These are phyloP conservation scores for Tursiops truncatus DNA, from an alignment of 2,113 vertebrate genomes.

Conservation along the genomic window DNA sequence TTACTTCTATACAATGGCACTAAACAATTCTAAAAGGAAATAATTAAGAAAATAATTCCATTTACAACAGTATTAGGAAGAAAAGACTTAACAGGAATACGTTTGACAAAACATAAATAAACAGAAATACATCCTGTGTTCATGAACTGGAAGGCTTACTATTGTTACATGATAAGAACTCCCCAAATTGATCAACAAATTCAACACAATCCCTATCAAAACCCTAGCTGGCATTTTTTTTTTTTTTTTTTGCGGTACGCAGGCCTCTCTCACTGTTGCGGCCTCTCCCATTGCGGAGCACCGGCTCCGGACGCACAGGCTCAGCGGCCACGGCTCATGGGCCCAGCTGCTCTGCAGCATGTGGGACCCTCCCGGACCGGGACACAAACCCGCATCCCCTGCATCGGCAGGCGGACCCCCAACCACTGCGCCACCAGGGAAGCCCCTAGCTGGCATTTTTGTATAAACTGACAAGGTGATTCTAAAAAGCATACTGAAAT, in stretches of 20 bases:
- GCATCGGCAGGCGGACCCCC: no score
- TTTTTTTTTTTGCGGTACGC: no score
- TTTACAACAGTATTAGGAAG: neutral
- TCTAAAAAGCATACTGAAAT: neutral
- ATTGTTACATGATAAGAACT: neutral
- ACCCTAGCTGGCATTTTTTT: neutral
- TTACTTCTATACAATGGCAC: neutral
- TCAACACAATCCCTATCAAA: neutral
- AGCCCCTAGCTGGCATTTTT: neutral
- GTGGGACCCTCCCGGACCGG: no score
- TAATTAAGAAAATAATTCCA: neutral
- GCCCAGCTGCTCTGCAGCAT: no score
- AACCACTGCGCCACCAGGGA: no score
- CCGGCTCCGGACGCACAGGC: no score
- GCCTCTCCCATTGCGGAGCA: no score
- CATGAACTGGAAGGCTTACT: neutral
- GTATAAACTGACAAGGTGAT: neutral
- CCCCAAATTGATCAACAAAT: neutral
- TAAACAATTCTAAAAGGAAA: neutral
- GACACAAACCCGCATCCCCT: no score
- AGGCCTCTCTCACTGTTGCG: no score
- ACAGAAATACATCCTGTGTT: neutral
- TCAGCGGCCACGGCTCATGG: no score
- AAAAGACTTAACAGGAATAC: neutral
- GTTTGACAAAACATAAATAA: neutral